Base-by-base conservation (phyloP, 53 echinoderm and acorn worm genomes). In the Stichopus horrens region DNA sequence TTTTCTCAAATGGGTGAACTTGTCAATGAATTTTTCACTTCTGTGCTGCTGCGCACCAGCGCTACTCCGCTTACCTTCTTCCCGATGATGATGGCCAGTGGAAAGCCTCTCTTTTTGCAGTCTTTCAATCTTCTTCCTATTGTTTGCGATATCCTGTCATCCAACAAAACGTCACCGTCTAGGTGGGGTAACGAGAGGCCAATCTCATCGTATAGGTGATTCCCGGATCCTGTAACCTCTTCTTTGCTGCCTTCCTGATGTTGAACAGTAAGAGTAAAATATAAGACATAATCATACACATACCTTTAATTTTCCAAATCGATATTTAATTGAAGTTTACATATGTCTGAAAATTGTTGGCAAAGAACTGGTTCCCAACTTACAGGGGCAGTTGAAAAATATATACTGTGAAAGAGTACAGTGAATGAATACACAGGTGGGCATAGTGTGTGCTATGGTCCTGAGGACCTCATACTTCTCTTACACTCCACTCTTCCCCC, bases 111-210 rank as follows among this genome's bases (percentile, higher is more conserved):
- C 37, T 87, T 89, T 54, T 74, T 80, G 16, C 93, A 95, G 82
- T 94, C 95, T n/a, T 89, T 93, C 9, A 95, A 52, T 65, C 95
- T 86, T 37, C 92, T 91, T 53, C 97, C 97, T 54, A 97, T 97
- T 19, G 94, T 95, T 89, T 92, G 86, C 77, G 94, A 86, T 90
- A 90, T 74, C 57, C 97, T 92, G 54, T 97, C 97, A 76, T 97
- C 97, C 91, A 97, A 85, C 77, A 97, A 74, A 71, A 97, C 57
- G 60, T 97, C 95, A 23, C 87, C 88, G 87, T 87, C 81, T 9
- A 97, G 91, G 5, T 74, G 90, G 9, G 94, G 94, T 74, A 89
- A 57, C 67, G 75, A 57, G 4, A 53, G 9, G 3, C 73, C 37
- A 18, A 97, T 74, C 52, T 94, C 90, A 67, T 91, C 91, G 81